These are phyloP conservation scores for Xiphydria camelus DNA, from an alignment of 2,888 invertebrate species.

Conservation along the genomic window DNA sequence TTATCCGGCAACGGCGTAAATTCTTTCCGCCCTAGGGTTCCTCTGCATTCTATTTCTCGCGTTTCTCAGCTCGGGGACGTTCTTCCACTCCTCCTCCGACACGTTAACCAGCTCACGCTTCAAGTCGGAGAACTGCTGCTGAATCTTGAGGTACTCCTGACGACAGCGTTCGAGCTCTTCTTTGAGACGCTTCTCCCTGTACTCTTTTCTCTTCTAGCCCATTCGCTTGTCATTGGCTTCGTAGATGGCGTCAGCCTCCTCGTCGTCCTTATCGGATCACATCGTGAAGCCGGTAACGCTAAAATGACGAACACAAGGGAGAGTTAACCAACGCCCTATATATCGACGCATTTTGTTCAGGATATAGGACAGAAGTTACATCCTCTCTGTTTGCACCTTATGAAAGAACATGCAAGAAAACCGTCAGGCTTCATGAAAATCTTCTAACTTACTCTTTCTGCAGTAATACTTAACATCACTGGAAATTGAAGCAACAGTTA, in stretches of 20 bases:
- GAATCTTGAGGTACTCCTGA: conserved; percentile 97
- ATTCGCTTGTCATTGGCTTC: conserved; percentile 97
- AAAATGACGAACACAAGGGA: conserved; percentile 52
- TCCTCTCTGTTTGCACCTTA: too few species aligned
- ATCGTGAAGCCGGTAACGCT: conserved; percentile 99
- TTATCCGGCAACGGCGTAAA: conserved; percentile 97
- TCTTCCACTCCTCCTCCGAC: conserved; percentile 93
- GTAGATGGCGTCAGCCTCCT: conserved; percentile 98
- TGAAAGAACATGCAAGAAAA: too few species aligned
- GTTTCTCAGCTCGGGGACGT: conserved; percentile 99
- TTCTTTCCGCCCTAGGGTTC: conserved; percentile 92
- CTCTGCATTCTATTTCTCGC: conserved; percentile 95
- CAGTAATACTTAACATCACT: too few species aligned
- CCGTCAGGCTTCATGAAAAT: too few species aligned
- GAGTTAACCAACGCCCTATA: too few species aligned
- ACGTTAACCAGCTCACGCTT: conserved; percentile 85
- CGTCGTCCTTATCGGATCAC: conserved; percentile 99
- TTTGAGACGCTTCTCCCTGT: conserved; percentile 83
- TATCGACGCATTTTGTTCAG: too few species aligned
- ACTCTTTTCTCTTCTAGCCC: conserved; percentile 98
- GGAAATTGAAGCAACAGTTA: too few species aligned
- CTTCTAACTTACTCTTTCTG: too few species aligned
- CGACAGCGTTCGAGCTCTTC: conserved; percentile 97
- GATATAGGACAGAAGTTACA: too few species aligned
- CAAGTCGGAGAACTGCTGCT: conserved; percentile 98